Evolutionary conservation across 2,888 invertebrate species (phyloP).

Genomic region (Andrena bucephala): DNA sequence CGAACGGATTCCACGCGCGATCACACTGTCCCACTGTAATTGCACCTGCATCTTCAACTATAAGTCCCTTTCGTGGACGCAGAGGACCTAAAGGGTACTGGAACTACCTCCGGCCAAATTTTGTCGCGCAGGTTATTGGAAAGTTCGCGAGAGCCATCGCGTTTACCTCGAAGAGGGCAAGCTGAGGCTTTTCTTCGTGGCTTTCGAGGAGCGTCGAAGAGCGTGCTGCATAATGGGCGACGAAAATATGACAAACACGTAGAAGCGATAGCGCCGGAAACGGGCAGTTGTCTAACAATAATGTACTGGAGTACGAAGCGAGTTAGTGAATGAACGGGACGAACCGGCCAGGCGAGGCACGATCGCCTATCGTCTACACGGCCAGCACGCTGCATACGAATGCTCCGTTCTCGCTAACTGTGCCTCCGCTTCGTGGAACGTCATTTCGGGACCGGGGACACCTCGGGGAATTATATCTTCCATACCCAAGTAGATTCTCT

Average conservation of each 20-base stretch:
- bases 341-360: constrained; percentile 58
- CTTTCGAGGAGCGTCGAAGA: constrained; percentile 3
- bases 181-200: background rate
- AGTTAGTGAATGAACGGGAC: constrained; percentile 79
- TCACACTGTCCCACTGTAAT: no score
- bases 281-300: constrained; percentile 83
- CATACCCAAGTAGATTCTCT: background rate
- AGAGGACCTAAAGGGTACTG: no score
- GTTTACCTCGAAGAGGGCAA: background rate
- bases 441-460: constrained; percentile 56
- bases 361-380: constrained; percentile 73
- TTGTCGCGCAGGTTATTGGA: background rate
- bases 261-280: constrained; percentile 83
- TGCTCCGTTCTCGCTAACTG: constrained; percentile 66
- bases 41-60: background rate
- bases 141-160: background rate
- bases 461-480: constrained; percentile 18
- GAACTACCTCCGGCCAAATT: no score
- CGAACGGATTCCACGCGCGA: no score
- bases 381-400: constrained; percentile 76
- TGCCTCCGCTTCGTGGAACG: constrained; percentile 53
- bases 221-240: constrained; percentile 46
- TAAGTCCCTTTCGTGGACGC: background rate
- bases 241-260: constrained; percentile 83
- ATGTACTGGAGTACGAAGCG: constrained; percentile 81